Conservation (phyloP, 1,140 invertebrate genomes). For the Pinna nobilis region DNA sequence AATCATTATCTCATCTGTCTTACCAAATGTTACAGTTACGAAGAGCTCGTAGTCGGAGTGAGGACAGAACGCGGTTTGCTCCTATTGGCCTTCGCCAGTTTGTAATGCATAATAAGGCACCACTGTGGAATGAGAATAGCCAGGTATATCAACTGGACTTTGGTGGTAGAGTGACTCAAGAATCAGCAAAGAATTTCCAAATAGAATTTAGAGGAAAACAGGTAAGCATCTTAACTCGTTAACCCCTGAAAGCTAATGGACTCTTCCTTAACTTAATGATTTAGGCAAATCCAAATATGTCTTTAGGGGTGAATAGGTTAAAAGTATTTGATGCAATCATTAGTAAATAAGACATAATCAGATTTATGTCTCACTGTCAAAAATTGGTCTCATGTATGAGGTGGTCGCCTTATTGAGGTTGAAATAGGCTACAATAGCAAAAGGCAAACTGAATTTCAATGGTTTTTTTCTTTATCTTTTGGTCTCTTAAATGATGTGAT, state of each 20-base stretch:
- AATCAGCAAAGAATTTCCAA: constrained; percentile 99
- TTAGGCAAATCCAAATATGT: too few species aligned
- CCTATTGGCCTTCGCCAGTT: constrained; percentile 76
- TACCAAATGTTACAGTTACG: constrained; percentile 54
- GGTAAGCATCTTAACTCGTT: constrained; percentile 77
- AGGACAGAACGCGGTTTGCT: constrained; percentile 18
- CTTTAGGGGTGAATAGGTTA: too few species aligned
- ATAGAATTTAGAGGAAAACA: constrained; percentile 98
- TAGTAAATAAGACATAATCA: neutral
- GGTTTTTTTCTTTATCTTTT: too few species aligned
- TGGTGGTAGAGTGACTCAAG: constrained; percentile 98
- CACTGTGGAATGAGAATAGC: constrained; percentile 99
- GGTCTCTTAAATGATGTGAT: too few species aligned
- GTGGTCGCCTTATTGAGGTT: too few species aligned
- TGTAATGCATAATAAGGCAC: constrained; percentile 98
- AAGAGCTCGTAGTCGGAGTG: constrained; percentile 41
- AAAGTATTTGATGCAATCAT: neutral
- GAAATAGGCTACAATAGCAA: too few species aligned
- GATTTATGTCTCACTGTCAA: neutral
- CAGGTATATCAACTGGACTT: constrained; percentile 99
- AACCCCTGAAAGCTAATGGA: too few species aligned
- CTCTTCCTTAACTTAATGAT: too few species aligned
- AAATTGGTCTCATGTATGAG: neutral
- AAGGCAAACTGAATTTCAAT: too few species aligned
- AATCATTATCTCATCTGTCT: too few species aligned